phyloP scores from a whole-genome alignment of 2,113 vertebrate genomes.

The Diadophis punctatus region DNA sequence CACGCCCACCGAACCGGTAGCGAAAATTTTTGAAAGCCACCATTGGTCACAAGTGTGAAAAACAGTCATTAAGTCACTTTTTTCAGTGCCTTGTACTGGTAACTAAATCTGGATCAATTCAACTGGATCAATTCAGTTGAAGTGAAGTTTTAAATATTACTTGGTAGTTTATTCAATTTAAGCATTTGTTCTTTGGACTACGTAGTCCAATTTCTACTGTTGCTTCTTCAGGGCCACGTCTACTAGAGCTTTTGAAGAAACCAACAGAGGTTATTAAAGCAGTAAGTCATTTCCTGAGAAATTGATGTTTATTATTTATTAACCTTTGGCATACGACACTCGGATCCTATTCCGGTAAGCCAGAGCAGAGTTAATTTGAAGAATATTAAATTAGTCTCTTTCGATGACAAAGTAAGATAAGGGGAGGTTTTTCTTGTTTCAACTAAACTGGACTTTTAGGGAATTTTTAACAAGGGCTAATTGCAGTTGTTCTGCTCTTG shows the following conservation, averaged over 20 bases:
- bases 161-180: not conserved
- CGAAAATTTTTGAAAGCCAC: too few relatives aligned
- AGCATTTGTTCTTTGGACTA: not conserved
- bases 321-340: not conserved
- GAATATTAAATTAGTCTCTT: not conserved
- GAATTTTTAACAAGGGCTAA: not conserved
- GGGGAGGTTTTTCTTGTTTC: not conserved
- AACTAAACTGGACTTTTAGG: not conserved
- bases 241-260: not conserved
- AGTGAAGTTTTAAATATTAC: not conserved
- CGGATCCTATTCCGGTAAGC: not conserved
- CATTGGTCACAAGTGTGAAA: not conserved
- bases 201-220: not conserved
- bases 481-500: not conserved
- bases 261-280: not conserved
- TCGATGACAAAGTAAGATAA: not conserved
- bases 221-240: not conserved
- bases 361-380: not conserved
- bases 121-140: not conserved
- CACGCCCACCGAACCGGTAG: too few relatives aligned
- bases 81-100: not conserved
- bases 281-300: not conserved
- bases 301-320: not conserved
- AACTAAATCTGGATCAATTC: not conserved
- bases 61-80: not conserved